Evolutionary conservation across 2,797 vertebrate genomes (phyloP), one percentile per base, ranked within the genome.

Genomic region (Xenentodon cancila): DNA sequence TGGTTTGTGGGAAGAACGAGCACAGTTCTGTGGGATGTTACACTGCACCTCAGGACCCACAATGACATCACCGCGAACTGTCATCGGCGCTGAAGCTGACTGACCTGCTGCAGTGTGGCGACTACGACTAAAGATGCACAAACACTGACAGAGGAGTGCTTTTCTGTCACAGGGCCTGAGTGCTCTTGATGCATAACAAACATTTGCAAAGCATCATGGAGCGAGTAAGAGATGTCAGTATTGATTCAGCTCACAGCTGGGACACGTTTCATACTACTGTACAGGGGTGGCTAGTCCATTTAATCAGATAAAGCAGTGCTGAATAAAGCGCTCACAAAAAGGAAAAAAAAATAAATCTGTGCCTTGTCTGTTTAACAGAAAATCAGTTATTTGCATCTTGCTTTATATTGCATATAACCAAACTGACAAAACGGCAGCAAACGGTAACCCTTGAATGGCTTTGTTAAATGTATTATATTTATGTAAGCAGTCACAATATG

Each of bases 1-100:
- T 64, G 83, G 80, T 73, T 54, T 82, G 86, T 57, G 78, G 84
- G 59, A 45, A 67, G 62, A 68, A 58, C 7, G 43, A 77, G 80
- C 79, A 19, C 79, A 68, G 77, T 45, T 73, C 77, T 70, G 63
- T 68, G 84, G 82, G 85, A 82, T 66, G 72, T 72, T 66, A 15
- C 54, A 5, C 70, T 55, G 82, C 66, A 66, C 75, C 81, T 80
- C 81, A 53, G 85, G 74, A 75, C 62, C 72, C 55, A 19, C 73
- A 8, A 51, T 85, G 82, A 86, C 83, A 79, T 86, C 81, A 80
- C 73, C 54, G 0, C 18, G 18, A 83, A 77, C 45, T 76, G 69
- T 68, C 73, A 64, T 81, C 77, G 59, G 71, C 64, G 43, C 63
- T 16, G 51, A 71, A 45, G 68, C 71, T 59, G 53, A 68, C 17